These are phyloP conservation scores for Syngnathus typhle DNA, from an alignment of 2,113 vertebrate species.

Conservation along the genomic window DNA sequence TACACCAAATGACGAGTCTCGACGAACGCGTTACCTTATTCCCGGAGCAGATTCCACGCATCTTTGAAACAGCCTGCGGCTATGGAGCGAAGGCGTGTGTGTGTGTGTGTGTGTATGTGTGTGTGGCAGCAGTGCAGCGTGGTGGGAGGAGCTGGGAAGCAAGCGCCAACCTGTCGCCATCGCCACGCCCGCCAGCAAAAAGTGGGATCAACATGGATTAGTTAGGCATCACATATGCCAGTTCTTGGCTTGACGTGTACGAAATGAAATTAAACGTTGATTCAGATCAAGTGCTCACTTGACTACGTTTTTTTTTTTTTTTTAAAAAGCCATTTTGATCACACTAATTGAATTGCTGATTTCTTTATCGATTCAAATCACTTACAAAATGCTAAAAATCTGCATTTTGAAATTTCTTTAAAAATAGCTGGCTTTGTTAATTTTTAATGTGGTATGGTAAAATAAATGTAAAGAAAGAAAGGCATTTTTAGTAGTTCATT, in stretches of 20 bases:
- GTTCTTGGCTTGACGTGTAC: slow-evolving; percentile 11
- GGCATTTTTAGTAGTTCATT: neutral
- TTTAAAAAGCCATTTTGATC: neutral
- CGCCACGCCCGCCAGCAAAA: slow-evolving; percentile 21
- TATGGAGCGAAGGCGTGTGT: neutral
- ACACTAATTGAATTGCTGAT: neutral
- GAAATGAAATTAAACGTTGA: neutral
- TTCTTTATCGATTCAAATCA: neutral
- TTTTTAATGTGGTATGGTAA: neutral
- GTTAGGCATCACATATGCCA: slow-evolving; percentile 3
- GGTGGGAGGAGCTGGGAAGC: slow-evolving; percentile 40
- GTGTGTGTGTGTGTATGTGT: neutral
- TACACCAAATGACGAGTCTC: neutral
- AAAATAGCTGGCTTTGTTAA: too few species aligned
- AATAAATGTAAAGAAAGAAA: too few species aligned
- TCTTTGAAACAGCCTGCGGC: slow-evolving; percentile 1
- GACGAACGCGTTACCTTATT: neutral
- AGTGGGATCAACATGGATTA: slow-evolving; percentile 44
- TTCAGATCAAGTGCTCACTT: neutral
- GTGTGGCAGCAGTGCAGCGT: slow-evolving; percentile 2
- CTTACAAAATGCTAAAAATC: too few species aligned
- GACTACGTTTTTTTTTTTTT: neutral
- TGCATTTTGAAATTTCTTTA: too few species aligned
- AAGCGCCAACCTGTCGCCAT: slow-evolving; percentile 52
- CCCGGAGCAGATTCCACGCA: neutral